Percentiles rank a stretch among this genome's conserved stretches.
Conservation (phyloP, 2,888 invertebrate species). For the Odontocerum albicorne region DNA sequence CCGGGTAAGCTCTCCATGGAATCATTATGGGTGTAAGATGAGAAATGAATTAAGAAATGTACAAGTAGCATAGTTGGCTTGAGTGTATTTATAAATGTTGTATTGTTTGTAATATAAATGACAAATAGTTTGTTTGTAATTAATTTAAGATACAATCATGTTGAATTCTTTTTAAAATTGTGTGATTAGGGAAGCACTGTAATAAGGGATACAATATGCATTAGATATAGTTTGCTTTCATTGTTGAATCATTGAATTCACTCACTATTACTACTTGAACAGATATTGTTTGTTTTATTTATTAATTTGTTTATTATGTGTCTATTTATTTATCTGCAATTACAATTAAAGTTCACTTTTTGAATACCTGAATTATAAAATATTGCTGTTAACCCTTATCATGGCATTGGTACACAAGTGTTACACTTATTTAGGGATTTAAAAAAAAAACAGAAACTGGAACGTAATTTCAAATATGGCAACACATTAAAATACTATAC, state of each 20-base stretch:
- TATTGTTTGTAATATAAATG: conserved; percentile 35
- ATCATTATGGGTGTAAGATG: too few relatives aligned
- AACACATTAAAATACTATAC: too few relatives aligned
- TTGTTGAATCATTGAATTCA: conserved; percentile 15
- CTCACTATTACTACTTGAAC: not conserved
- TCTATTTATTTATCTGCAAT: not conserved
- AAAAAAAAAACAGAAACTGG: too few relatives aligned
- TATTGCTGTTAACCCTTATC: too few relatives aligned
- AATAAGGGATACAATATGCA: conserved; percentile 24
- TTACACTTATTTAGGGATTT: too few relatives aligned
- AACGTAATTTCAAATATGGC: too few relatives aligned
- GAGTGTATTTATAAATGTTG: conserved; percentile 36
- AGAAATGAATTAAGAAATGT: conserved; percentile 5
- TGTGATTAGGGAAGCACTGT: conserved; percentile 29
- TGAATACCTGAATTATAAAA: too few relatives aligned
- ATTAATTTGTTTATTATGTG: not conserved
- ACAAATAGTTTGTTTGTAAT: conserved; percentile 33
- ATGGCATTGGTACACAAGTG: too few relatives aligned
- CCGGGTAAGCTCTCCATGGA: too few relatives aligned
- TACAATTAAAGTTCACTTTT: not conserved
- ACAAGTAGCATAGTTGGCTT: conserved; percentile 30
- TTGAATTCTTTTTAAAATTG: conserved; percentile 34
- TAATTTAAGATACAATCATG: conserved; percentile 29
- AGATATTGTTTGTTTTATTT: not conserved
- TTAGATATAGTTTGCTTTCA: conserved; percentile 30